Base-by-base conservation (phyloP, 2,797 vertebrate genomes). In the Muscicapa striata region DNA sequence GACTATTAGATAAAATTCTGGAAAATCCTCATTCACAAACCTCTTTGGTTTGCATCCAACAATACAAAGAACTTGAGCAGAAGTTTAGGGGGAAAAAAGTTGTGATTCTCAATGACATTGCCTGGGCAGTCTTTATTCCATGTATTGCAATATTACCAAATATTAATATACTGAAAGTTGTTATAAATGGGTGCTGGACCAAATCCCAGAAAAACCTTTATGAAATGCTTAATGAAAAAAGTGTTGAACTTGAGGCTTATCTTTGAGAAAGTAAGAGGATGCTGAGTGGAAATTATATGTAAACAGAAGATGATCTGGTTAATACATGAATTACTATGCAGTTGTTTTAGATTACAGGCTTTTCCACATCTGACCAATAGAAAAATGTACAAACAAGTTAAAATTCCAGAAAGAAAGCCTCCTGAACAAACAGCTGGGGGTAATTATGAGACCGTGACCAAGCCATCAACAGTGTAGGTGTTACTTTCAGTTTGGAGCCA, bases 381-480 rank as follows among this genome's bases (percentile, higher is more conserved):
- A 66, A 90, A 90, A 84, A 73, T 67, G 40, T 76, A 36, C 40
- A 88, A 94, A 66, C 13, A 81, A 89, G 11, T 52, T 77, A 22
- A 43, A 75, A 46, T 54, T 93, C 63, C 87, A 82, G 83, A 88
- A 72, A 73, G 19, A 69, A 89, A 82, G 8, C 13, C 24, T 90
- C n/a, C 48, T 84, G 64, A 51, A 87, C 21, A 92, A 84, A 79
- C 62, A 87, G 43, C 67, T 92, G 70, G 55, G 66, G 70, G 40
- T 90, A 73, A 89, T 92, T 87, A 48, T 16, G 67, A 79, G 67
- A 79, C 43, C 6, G 4, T 52, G 77, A 91, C 62, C 67, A 89
- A 92, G 21, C 20, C 48, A 73, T 82, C 67, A 82, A 66, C n/a
- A 76, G 43, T 76, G n/a, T 87, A 92, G 81, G 51, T 95, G 68